A percentile compares a stretch with the other conserved stretches of the same genome.
These are phyloP conservation scores for Ochropleura leucogaster DNA, from an alignment of 2,888 invertebrate species.

Conservation along the genomic window DNA sequence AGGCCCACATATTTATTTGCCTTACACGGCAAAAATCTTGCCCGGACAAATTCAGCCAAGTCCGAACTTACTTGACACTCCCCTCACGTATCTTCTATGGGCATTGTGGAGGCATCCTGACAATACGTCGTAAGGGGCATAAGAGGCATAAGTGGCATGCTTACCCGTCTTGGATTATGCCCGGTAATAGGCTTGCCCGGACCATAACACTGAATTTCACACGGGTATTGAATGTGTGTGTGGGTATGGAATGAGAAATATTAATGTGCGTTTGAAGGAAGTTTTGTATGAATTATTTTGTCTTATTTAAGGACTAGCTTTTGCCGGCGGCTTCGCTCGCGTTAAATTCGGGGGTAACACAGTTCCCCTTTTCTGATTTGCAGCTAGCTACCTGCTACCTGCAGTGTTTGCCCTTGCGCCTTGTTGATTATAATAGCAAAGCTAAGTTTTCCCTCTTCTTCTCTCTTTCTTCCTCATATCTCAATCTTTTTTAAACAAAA, in stretches of 20 bases:
- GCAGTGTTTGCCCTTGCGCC: too few relatives aligned
- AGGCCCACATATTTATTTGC: slow-evolving; percentile 27
- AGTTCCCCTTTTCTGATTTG: too few relatives aligned
- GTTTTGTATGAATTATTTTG: slow-evolving; percentile 12
- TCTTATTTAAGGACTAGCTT: background rate
- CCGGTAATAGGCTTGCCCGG: slow-evolving; percentile 65
- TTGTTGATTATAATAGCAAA: too few relatives aligned
- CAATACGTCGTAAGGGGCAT: slow-evolving; percentile 69
- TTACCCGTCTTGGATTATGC: slow-evolving; percentile 71
- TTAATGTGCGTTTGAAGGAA: background rate
- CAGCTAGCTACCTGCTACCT: too few relatives aligned
- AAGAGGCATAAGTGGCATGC: slow-evolving; percentile 71
- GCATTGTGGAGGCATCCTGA: slow-evolving; percentile 66
- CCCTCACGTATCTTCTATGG: slow-evolving; percentile 60
- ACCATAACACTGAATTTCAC: slow-evolving; percentile 65
- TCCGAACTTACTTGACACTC: slow-evolving; percentile 59
- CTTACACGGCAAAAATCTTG: slow-evolving; percentile 47
- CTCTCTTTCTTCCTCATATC: too few relatives aligned
- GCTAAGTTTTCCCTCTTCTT: too few relatives aligned
- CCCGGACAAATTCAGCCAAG: slow-evolving; percentile 60
- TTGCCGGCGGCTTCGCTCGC: too few relatives aligned
- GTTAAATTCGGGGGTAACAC: too few relatives aligned
- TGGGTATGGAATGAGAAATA: slow-evolving; percentile 11
- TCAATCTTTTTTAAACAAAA: too few relatives aligned
- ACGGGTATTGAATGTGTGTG: slow-evolving; percentile 43